Conservation (phyloP, 2,113 vertebrate species). For the Probosciger aterrimus region DNA sequence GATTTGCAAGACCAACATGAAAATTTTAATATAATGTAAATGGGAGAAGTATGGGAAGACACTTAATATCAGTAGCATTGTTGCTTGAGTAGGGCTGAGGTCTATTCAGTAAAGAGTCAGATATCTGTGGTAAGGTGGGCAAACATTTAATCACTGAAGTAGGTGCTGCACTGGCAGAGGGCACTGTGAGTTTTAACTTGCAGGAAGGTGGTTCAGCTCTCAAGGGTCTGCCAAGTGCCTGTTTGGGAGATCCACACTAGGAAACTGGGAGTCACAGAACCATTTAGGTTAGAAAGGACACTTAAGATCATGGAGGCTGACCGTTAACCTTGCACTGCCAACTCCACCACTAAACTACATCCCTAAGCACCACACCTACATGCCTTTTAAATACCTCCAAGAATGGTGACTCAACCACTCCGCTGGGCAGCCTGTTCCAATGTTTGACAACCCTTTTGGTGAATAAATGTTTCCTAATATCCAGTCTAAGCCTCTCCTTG, state of each 20-base stretch:
- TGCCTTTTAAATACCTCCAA: accelerated
- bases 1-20: not conserved
- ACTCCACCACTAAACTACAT: not conserved
- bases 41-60: not conserved
- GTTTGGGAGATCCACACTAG: not conserved
- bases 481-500: accelerated
- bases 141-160: not conserved
- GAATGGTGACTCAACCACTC: not conserved
- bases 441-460: not conserved
- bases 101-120: not conserved
- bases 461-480: not conserved
- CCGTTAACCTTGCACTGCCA: not conserved
- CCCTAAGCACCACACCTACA: not conserved
- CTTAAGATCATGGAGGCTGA: not conserved
- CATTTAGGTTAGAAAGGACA: not conserved
- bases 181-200: not conserved
- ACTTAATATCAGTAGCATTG: not conserved
- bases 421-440: not conserved
- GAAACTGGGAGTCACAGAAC: not conserved
- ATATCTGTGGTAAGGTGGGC: not conserved
- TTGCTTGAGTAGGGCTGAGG: not conserved
- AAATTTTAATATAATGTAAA: not conserved
- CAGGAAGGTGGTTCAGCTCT: not conserved
- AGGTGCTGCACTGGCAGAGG: not conserved
- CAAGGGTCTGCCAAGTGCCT: not conserved